These are phyloP conservation scores for Drosophila kuntzei DNA, from an alignment of 2,888 invertebrate species.

Conservation along the genomic window DNA sequence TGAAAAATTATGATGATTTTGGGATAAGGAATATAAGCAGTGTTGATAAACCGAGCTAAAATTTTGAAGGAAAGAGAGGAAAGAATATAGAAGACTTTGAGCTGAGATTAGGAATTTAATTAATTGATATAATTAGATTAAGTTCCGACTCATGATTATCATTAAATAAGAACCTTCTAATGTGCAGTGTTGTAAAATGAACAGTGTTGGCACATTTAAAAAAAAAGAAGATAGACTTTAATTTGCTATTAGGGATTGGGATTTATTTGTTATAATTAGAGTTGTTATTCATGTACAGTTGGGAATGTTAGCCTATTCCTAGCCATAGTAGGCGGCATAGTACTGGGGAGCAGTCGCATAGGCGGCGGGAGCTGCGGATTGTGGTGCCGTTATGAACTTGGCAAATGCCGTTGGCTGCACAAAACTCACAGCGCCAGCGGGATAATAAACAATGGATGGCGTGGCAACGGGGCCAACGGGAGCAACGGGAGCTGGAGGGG, in stretches of 20 bases:
- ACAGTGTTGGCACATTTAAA: neutral
- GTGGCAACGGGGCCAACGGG: slow-evolving; percentile 25
- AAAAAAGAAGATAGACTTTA: neutral
- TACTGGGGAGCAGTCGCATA: slow-evolving; percentile 59
- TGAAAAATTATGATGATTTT: too few species aligned
- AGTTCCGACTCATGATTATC: too few species aligned
- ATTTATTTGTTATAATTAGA: slow-evolving; percentile 31
- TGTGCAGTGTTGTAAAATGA: neutral
- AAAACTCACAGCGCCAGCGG: slow-evolving; percentile 75
- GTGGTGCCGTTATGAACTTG: slow-evolving; percentile 52
- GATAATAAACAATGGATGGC: slow-evolving; percentile 72
- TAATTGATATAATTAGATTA: too few species aligned
- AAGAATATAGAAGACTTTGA: too few species aligned
- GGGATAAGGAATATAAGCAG: too few species aligned
- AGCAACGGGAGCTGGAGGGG: slow-evolving; percentile 12
- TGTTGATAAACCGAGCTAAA: too few species aligned
- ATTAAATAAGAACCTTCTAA: neutral
- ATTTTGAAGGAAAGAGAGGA: too few species aligned
- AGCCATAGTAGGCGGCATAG: slow-evolving; percentile 67
- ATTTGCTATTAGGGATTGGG: neutral
- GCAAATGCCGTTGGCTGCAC: slow-evolving; percentile 70
- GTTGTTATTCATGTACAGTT: neutral
- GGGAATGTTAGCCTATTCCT: neutral
- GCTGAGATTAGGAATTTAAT: too few species aligned
- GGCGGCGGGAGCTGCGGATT: slow-evolving; percentile 37